These are phyloP conservation scores for Triops cancriformis DNA, from an alignment of 1,140 invertebrate genomes.

Conservation along the genomic window DNA sequence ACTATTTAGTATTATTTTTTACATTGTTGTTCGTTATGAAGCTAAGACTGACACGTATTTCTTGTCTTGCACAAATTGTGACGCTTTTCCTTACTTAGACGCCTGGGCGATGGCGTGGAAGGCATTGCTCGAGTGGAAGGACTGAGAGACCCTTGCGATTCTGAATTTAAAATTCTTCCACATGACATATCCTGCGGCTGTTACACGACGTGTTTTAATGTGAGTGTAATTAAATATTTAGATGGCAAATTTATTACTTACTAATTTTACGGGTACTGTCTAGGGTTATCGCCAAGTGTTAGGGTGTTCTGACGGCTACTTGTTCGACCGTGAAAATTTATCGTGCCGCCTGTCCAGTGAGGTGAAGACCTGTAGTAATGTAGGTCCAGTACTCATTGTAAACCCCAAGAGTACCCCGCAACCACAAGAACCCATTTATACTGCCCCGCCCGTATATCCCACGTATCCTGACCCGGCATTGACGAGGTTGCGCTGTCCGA, in stretches of 20 bases:
- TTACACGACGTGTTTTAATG: background rate
- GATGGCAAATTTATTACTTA: too few relatives aligned
- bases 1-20: too few relatives aligned
- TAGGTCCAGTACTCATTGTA: too few relatives aligned
- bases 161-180: background rate
- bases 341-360: background rate
- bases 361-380: background rate
- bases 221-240: too few relatives aligned
- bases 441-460: background rate
- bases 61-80: too few relatives aligned
- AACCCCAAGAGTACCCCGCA: background rate
- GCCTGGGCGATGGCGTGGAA: background rate
- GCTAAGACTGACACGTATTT: too few relatives aligned
- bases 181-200: background rate
- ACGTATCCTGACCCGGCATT: background rate
- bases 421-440: background rate
- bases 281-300: background rate
- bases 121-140: background rate
- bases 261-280: background rate
- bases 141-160: background rate
- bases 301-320: background rate
- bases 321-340: background rate
- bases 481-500: slow-evolving; percentile 1
- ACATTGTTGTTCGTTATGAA: too few relatives aligned
- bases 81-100: background rate